Base-by-base conservation (phyloP, 2,888 invertebrate species). In the Aplocera efformata region DNA sequence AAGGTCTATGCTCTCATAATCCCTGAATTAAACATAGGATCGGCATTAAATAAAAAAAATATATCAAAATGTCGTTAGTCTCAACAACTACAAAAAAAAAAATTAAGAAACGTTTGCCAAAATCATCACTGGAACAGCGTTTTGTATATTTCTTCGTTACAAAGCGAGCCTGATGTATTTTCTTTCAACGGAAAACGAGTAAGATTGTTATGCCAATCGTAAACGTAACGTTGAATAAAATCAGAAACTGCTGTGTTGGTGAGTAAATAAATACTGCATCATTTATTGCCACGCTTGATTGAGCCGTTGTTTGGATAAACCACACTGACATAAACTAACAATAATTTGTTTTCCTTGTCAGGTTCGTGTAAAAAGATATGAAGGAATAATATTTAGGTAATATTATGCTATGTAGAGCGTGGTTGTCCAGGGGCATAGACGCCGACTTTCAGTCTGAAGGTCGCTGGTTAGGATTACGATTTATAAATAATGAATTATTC, bases 161-260 rank as follows among this genome's bases (percentile, higher is more conserved):
- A 32, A 32, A 39, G 11, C 11, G 32, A 38, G 6, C 29, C 25
- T 7, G 7, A 8, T 8, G 35, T 55, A 46, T 60, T 60, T 57
- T 56, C 53, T 56, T 54, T 54, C 58, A 53, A 48, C 47, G 56
- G 50, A 53, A 51, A 59, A 48, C 24, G 10, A 21, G 23, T 42
- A 36, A 49, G 39, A 44, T 37, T 41, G 44, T 50, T 48, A 47
- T 48, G 53, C 53, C 55, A 54, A 53, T 5, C 30, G 24, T 30
- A 32, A 37, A 47, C 13, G 13, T 17, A 17, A 2, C 13, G 13
- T 17, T 17, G 13, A 17, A 17, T 17, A 17, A 17, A 17, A 17
- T 17, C 2, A 3, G 13, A 2, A 6, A 13, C 31, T 25, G 7
- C 8, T 20, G 28, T 17, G 21, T 34, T 47, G 24, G 38, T 28